Base-by-base conservation (phyloP, 1,140 invertebrate species). In the Eueides isabella region DNA sequence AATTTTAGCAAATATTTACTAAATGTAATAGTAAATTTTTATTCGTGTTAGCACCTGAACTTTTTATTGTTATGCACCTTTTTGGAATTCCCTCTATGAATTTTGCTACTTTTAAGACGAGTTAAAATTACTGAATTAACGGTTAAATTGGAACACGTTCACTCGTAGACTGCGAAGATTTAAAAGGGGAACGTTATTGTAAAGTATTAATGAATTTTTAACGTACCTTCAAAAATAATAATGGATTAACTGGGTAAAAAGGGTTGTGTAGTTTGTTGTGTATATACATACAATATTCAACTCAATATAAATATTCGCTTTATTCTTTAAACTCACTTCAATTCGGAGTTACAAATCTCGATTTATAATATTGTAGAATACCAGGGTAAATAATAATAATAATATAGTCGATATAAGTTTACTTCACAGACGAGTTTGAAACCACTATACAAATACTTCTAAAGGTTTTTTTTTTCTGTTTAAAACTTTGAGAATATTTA, bases 181-280 rank as follows among this genome's bases (percentile, higher is more conserved):
- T 71, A 29, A 78, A 67, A 67, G 2, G 14, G 33, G 28, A 29
- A 55, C 19, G 48, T 55, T 67, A 14, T 69, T 69, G 48, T 35
- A 61, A 61, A 69, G 33, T 48, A 31, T 30, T 26, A 70, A 74
- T 78, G 68, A 75, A 77, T 87, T 89, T 89, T 84, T 82, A 82
- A 9, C 41, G 41, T 48, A 48, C 41, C 23, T 55, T 26, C 48
- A 55, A 55, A 55, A 26, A 55, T 19, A 23, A 55, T 55, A 55
- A 55, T 55, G 48, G 48, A 55, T 23, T 55, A 55, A 80, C 84
- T 91, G 88, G 89, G 86, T 90, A 90, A 86, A 81, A 87, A 87
- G 85, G 89, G 88, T 91, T 92, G 90, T 92, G 87, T 88, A 87
- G 84, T 87, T 90, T 87, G 83, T 91, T 90, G 89, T 83, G 78